Evolutionary conservation across 2,113 vertebrate species (phyloP).

Genomic region (Hippocampus guttulatus): DNA sequence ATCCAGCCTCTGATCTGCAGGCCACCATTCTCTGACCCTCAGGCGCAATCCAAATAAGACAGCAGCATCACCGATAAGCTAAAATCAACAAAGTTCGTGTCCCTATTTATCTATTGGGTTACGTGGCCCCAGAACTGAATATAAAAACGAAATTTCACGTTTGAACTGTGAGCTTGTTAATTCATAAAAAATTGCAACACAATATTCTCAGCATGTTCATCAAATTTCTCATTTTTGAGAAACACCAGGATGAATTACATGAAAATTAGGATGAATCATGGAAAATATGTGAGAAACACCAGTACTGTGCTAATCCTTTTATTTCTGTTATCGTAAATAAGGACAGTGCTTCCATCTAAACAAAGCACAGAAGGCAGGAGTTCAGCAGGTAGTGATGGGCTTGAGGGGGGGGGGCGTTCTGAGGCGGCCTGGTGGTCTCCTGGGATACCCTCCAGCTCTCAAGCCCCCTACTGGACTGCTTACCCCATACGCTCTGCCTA

Average conservation of each 20-base stretch:
- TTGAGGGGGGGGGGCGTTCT: slow-evolving; percentile 36
- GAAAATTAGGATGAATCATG: slow-evolving; percentile 47
- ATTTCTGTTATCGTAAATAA: slow-evolving; percentile 75
- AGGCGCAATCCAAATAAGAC: slow-evolving; percentile 56
- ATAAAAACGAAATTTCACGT: too few species aligned
- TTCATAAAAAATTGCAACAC: not conserved
- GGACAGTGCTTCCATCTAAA: slow-evolving; percentile 65
- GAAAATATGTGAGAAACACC: slow-evolving; percentile 66
- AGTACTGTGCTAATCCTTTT: slow-evolving; percentile 73
- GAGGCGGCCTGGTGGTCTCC: slow-evolving; percentile 65
- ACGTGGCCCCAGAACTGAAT: not conserved
- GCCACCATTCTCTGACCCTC: slow-evolving; percentile 64
- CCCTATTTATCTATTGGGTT: not conserved
- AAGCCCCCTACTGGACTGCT: slow-evolving; percentile 47
- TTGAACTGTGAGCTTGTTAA: not conserved
- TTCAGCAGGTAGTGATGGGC: slow-evolving; percentile 52
- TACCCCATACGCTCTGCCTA: slow-evolving; percentile 32
- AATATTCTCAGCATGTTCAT: slow-evolving; percentile 9
- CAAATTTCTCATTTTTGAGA: slow-evolving; percentile 19
- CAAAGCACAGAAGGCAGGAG: slow-evolving; percentile 65
- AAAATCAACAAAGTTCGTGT: slow-evolving; percentile 43
- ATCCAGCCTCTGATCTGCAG: slow-evolving; percentile 80
- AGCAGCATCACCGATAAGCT: slow-evolving; percentile 33
- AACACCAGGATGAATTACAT: slow-evolving; percentile 7
- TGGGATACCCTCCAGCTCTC: slow-evolving; percentile 60